Percentiles rank a stretch among this genome's conserved stretches.
These are phyloP conservation scores for Eublepharis macularius DNA, from an alignment of 2,113 vertebrate species.

Conservation along the genomic window DNA sequence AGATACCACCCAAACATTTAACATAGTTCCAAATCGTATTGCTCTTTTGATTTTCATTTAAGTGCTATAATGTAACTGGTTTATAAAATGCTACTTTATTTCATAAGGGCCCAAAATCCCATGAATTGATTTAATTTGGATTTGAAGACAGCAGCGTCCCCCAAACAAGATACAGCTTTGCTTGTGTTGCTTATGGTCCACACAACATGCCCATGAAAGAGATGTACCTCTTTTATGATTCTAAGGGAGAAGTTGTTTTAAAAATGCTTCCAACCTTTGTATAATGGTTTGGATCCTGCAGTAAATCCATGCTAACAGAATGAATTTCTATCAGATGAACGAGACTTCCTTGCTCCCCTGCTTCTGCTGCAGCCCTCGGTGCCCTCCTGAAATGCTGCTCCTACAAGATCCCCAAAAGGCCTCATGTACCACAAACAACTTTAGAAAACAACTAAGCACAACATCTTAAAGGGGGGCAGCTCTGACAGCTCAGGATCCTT, in stretches of 20 bases:
- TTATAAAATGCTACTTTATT: constrained; percentile 72
- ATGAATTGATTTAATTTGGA: constrained; percentile 71
- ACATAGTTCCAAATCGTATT: constrained; percentile 54
- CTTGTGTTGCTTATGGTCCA: neutral
- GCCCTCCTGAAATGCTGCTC: no score
- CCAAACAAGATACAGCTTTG: fast-evolving
- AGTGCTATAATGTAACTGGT: constrained; percentile 71
- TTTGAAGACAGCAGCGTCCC: constrained; percentile 1
- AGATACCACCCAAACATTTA: constrained; percentile 40
- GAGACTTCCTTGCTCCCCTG: no score
- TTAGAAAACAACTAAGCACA: no score
- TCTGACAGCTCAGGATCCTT: neutral
- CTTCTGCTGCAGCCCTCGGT: no score
- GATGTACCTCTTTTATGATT: fast-evolving
- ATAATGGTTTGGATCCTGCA: neutral
- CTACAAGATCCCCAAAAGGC: neutral
- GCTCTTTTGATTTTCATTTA: constrained; percentile 60
- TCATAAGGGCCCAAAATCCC: constrained; percentile 75
- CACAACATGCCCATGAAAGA: neutral
- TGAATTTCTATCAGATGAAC: no score
- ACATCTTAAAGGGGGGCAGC: neutral
- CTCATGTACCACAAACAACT: neutral
- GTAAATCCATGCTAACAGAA: no score
- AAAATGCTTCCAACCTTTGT: fast-evolving
- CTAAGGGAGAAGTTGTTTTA: fast-evolving